A percentile compares a stretch with the other conserved stretches of the same genome.
Conservation (phyloP, 2,888 invertebrate species). For the Digitonthophagus gazella region DNA sequence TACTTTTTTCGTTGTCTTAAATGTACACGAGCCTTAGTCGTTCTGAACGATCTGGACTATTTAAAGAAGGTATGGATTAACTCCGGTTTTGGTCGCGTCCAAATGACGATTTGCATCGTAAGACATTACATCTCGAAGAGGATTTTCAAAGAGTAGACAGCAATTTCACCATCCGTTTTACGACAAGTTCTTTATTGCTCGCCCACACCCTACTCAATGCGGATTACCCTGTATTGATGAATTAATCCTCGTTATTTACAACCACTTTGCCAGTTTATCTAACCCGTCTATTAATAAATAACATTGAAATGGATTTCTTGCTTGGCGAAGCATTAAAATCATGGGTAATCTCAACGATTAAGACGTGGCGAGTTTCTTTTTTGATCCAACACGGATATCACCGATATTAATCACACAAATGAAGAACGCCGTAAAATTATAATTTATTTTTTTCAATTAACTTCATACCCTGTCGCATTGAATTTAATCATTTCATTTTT, state of each 20-base stretch:
- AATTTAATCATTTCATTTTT: no score
- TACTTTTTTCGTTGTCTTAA: not conserved
- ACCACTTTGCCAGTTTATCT: not conserved
- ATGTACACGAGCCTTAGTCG: not conserved
- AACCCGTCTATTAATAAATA: not conserved
- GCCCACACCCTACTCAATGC: no score
- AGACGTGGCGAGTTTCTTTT: not conserved
- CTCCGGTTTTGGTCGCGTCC: not conserved
- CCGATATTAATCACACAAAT: no score
- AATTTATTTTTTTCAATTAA: no score
- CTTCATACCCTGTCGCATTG: no score
- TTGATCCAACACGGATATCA: not conserved
- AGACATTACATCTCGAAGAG: not conserved
- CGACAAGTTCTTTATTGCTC: not conserved
- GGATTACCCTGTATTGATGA: not conserved
- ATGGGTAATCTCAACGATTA: not conserved
- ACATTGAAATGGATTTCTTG: not conserved
- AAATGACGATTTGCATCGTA: not conserved
- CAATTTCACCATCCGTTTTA: not conserved
- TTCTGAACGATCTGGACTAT: not conserved
- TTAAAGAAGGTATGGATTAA: not conserved
- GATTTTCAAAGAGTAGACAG: not conserved
- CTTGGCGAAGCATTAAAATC: not conserved
- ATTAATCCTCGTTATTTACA: not conserved
- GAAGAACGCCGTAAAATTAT: no score